phyloP scores from a whole-genome alignment of 2,797 vertebrate species.

The Crocodylus rhombifer region DNA sequence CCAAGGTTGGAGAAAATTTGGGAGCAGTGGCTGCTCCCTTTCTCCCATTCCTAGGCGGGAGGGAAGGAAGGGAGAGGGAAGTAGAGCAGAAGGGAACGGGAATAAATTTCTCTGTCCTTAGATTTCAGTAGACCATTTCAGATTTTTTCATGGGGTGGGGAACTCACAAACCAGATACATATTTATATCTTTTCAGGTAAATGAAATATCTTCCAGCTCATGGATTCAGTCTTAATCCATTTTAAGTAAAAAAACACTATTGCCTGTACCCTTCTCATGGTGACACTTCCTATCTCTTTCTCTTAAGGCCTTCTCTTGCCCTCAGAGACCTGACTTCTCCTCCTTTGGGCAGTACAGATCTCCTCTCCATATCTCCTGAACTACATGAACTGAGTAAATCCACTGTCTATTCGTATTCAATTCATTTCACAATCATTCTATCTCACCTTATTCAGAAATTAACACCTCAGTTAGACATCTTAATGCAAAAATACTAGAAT shows the following conservation, averaged over 20 bases:
- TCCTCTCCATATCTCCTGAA: conserved; percentile 6
- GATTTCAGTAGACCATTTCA: neutral
- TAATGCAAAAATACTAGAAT: neutral
- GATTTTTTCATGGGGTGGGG: neutral
- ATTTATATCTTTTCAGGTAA: conserved; percentile 26
- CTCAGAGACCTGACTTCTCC: neutral
- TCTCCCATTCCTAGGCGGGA: neutral
- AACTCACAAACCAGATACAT: neutral
- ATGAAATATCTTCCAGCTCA: conserved; percentile 57
- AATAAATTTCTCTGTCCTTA: neutral
- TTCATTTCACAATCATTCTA: conserved; percentile 29
- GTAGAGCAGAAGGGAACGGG: neutral
- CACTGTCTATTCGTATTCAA: conserved; percentile 26
- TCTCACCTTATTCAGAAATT: neutral
- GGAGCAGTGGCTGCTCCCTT: neutral
- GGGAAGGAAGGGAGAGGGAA: neutral
- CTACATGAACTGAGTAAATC: conserved; percentile 21
- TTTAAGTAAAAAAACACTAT: conserved; percentile 26
- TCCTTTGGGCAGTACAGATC: neutral
- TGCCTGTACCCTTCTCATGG: conserved; percentile 32
- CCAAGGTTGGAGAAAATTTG: too few species aligned
- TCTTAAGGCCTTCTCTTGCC: neutral
- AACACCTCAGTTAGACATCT: neutral
- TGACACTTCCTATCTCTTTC: conserved; percentile 41
- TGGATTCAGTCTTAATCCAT: conserved; percentile 45